Base-by-base conservation (phyloP, 2,888 invertebrate species). In the Amphipoea lucens region DNA sequence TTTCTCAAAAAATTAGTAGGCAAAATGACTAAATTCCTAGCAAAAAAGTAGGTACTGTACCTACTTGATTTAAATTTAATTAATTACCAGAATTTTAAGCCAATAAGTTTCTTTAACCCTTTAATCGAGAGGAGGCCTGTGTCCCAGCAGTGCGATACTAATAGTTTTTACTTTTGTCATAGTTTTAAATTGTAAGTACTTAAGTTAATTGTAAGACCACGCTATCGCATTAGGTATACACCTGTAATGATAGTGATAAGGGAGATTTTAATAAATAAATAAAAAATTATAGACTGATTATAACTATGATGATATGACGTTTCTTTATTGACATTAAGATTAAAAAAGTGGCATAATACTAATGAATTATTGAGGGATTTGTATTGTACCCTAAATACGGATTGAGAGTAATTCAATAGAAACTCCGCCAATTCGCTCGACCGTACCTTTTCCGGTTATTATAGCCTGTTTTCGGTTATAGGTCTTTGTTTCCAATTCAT, bases 401-500 rank as follows among this genome's bases (percentile, higher is more conserved):
- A 60, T 67, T 40, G 23, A 40, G 36, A 65, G n/a, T 66, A 63
- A 77, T 62, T 74, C 62, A 74, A 70, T 36, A 62, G 45, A 77
- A 76, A 63, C 23, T 54, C 71, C 45, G n/a, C 36, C 54, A 79
- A 75, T 80, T 83, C 78, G 20, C 66, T 74, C 74, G 76, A 78
- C 68, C 63, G 66, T 74, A 72, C 48, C 40, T 81, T 82, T 80
- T 71, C 69, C 74, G 29, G 74, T 77, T 83, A 69, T 71, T 79
- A 69, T 76, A 79, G 23, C 76, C 63, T 76, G 29, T 29, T 1
- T 29, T 1, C 29, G 29, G 29, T 29, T 29, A 81, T 83, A 51
- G 63, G 81, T 80, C 76, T 79, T 85, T 83, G 74, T 84, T 87
- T 85, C 80, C 88, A 74, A 81, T 83, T 86, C 84, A 86, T 87